A percentile compares a stretch with the other conserved stretches of the same genome.
Conservation (phyloP, 2,888 invertebrate species). For the Folsomia candida region DNA sequence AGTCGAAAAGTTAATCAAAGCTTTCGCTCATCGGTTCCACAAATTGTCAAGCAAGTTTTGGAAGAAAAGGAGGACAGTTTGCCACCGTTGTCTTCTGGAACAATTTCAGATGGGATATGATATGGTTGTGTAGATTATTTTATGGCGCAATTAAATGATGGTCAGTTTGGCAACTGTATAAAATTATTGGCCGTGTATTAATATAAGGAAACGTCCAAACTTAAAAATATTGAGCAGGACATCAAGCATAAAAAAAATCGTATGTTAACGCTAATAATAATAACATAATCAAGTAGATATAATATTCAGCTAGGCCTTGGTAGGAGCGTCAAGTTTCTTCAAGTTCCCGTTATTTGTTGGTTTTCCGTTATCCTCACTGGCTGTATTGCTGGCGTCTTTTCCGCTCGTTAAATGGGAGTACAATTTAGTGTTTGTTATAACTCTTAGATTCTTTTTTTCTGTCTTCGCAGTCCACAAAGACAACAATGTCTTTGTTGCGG, state of each 20-base stretch:
- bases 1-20: no score
- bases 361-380: not conserved
- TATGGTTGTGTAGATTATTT: no score
- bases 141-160: no score
- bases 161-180: no score
- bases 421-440: constrained; percentile 37
- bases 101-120: no score
- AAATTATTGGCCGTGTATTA: no score
- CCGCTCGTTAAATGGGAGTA: constrained; percentile 39
- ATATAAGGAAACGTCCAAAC: no score
- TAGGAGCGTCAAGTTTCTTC: not conserved
- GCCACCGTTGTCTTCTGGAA: not conserved
- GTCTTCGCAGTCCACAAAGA: constrained; percentile 45
- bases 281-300: not conserved
- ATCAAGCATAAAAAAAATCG: no score
- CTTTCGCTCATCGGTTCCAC: not conserved
- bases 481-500: constrained; percentile 13
- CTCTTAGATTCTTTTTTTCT: constrained; percentile 40
- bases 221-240: no score
- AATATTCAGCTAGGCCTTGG: not conserved
- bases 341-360: not conserved
- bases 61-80: not conserved
- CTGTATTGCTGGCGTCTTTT: constrained; percentile 3
- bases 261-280: no score
- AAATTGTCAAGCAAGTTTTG: not conserved